These are phyloP conservation scores for Tridacna gigas DNA, from an alignment of 2,888 invertebrate genomes.

Conservation along the genomic window DNA sequence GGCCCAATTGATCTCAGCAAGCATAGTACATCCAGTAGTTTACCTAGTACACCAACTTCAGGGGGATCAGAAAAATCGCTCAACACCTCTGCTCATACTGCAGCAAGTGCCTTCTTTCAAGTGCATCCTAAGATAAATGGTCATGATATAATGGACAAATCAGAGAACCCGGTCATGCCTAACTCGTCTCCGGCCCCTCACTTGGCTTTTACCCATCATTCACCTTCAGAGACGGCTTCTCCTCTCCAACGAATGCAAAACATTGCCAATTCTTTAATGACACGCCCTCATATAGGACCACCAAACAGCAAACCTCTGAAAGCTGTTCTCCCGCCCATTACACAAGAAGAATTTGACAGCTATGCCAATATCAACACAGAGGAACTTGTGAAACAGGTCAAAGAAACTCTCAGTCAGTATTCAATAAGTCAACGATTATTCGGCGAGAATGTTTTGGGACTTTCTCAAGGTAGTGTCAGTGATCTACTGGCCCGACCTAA, in stretches of 20 bases:
- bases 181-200: slow-evolving; percentile 85
- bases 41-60: slow-evolving; percentile 74
- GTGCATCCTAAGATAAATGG: slow-evolving; percentile 89
- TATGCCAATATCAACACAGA: slow-evolving; percentile 99
- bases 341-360: slow-evolving; percentile 99
- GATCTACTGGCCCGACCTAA: slow-evolving; percentile 98
- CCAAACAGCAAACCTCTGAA: slow-evolving; percentile 91
- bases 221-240: slow-evolving; percentile 79
- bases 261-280: slow-evolving; percentile 97
- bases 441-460: slow-evolving; percentile 96
- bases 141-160: slow-evolving; percentile 67
- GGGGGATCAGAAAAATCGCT: slow-evolving; percentile 74
- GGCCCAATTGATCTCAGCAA: slow-evolving; percentile 81
- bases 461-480: slow-evolving; percentile 94
- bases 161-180: slow-evolving; percentile 58
- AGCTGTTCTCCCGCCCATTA: slow-evolving; percentile 98
- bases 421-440: slow-evolving; percentile 97
- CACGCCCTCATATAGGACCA: slow-evolving; percentile 87
- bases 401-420: slow-evolving; percentile 86
- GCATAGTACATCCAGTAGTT: slow-evolving; percentile 72
- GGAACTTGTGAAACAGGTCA: slow-evolving; percentile 95
- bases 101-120: slow-evolving; percentile 90
- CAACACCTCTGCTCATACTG: slow-evolving; percentile 73
- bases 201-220: slow-evolving; percentile 57
- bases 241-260: slow-evolving; percentile 99